A percentile compares a stretch with the other conserved stretches of the same genome.
phyloP scores from a whole-genome alignment of 2,113 vertebrate genomes.

The Tautogolabrus adspersus region DNA sequence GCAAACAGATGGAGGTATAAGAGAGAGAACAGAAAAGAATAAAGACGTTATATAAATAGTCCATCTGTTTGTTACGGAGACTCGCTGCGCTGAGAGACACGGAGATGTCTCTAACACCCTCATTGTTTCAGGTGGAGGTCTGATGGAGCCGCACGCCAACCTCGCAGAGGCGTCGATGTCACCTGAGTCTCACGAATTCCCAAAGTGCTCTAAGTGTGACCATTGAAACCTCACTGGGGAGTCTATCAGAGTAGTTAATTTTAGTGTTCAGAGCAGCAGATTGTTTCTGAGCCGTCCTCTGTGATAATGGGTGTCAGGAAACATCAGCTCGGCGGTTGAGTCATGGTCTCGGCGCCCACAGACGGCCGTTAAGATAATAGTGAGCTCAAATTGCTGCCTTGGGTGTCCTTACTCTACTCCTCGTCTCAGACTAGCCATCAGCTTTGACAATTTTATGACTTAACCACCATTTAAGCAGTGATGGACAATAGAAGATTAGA shows the following conservation, averaged over 20 bases:
- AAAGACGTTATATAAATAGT: conserved; percentile 45
- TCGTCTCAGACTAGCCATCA: conserved; percentile 10
- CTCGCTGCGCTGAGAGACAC: conserved; percentile 25
- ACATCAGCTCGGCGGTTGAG: conserved; percentile 11
- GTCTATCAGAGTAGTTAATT: conserved; percentile 5
- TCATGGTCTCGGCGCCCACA: conserved; percentile 16
- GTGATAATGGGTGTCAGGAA: conserved; percentile 48
- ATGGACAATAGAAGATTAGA: conserved; percentile 1
- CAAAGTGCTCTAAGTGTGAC: neutral
- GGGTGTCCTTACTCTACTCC: conserved; percentile 33
- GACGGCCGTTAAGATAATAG: conserved; percentile 38
- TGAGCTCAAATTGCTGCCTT: conserved; percentile 20
- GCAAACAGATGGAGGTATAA: conserved; percentile 51
- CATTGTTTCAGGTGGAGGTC: conserved; percentile 21
- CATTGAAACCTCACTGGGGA: conserved; percentile 21
- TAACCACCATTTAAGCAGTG: conserved; percentile 9
- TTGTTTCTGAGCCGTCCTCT: conserved; percentile 53
- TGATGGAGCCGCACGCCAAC: too few relatives aligned
- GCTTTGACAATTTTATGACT: conserved; percentile 11
- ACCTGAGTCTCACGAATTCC: too few relatives aligned
- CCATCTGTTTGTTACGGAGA: conserved; percentile 52
- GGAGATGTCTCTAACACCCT: neutral
- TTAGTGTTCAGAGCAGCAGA: neutral
- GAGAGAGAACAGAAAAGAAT: conserved; percentile 16
- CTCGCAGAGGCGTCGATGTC: too few relatives aligned